phyloP scores from a whole-genome alignment of 2,113 vertebrate genomes.

The Gallinago media region DNA sequence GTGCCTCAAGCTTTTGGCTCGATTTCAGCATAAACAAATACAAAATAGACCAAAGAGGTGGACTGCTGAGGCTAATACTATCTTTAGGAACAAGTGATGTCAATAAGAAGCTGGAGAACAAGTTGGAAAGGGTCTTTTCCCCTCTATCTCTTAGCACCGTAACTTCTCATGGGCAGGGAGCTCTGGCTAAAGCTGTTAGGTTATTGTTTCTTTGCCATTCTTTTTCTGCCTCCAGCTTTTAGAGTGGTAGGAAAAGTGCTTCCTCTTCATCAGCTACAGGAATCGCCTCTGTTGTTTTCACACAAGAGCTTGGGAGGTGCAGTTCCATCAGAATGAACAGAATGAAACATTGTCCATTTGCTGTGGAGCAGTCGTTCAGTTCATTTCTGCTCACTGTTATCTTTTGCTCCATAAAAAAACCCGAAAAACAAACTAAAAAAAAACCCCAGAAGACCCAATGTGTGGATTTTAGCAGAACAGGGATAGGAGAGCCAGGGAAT shows the following conservation, averaged over 20 bases:
- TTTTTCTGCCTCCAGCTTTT: not conserved
- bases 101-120: not conserved
- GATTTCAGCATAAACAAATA: not conserved
- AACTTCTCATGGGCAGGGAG: not conserved
- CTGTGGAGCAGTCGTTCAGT: not conserved
- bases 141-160: constrained; percentile 12
- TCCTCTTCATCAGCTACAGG: not conserved
- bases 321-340: not conserved
- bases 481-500: constrained; percentile 50
- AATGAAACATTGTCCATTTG: not conserved
- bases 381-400: constrained; percentile 10
- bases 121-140: not conserved
- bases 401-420: constrained; percentile 3
- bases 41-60: not conserved
- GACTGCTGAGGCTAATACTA: not conserved
- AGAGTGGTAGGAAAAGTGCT: not conserved
- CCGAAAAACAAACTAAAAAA: not conserved
- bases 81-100: not conserved
- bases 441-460: constrained; percentile 8
- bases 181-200: not conserved
- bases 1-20: not conserved
- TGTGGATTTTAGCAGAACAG: constrained; percentile 55
- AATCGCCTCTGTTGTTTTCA: not conserved
- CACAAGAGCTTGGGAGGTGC: not conserved
- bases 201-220: not conserved